phyloP scores from a whole-genome alignment of 2,113 vertebrate species.

The Aix galericulata region DNA sequence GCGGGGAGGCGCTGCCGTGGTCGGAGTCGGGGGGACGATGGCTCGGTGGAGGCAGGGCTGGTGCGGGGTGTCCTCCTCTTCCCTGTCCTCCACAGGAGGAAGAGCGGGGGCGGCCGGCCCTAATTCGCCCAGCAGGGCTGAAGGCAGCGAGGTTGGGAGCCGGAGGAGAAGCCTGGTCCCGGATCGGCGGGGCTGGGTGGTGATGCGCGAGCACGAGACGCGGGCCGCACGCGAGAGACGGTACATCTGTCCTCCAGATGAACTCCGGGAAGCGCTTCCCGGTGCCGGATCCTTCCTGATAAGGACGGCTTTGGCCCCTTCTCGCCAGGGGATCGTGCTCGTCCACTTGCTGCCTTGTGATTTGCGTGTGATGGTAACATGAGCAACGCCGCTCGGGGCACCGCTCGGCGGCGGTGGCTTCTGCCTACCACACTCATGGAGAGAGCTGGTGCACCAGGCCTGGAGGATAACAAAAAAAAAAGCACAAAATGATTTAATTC shows the following conservation, averaged over 20 bases:
- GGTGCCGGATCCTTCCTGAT: not conserved
- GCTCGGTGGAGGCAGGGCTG: not conserved
- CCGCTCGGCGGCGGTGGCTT: accelerated
- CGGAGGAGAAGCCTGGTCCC: not conserved
- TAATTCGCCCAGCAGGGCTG: not conserved
- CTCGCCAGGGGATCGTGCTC: accelerated
- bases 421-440: accelerated
- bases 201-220: not conserved
- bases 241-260: slow-evolving; percentile 46
- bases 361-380: slow-evolving; percentile 2
- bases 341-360: slow-evolving; percentile 16
- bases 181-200: not conserved
- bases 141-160: not conserved
- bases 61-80: not conserved
- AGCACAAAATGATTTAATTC: not conserved
- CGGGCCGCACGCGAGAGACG: slow-evolving; percentile 1
- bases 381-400: slow-evolving; percentile 3
- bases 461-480: not conserved
- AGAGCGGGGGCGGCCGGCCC: not conserved
- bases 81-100: not conserved
- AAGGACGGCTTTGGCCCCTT: not conserved
- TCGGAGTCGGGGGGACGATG: not conserved
- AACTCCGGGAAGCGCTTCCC: not conserved
- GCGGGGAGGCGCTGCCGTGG: not conserved
- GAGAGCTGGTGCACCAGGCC: not conserved